Conservation (phyloP, 2,888 invertebrate species). For the Frankliniella intonsa region DNA sequence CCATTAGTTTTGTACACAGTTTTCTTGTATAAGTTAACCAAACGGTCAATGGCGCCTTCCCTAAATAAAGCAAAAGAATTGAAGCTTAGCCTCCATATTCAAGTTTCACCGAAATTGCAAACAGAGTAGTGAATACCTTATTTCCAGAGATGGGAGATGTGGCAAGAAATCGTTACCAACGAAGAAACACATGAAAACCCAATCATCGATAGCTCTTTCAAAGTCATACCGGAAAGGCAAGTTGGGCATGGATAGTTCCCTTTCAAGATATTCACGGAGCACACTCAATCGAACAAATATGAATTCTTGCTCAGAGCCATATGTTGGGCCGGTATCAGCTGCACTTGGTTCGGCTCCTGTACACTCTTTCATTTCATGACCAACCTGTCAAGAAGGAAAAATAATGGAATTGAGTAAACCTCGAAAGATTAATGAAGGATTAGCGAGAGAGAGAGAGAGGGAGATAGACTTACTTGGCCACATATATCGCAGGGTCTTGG, state of each 20-base stretch:
- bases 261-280: slow-evolving; percentile 86
- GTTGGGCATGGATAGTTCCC: slow-evolving; percentile 84
- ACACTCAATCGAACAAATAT: slow-evolving; percentile 93
- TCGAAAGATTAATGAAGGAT: neutral
- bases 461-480: slow-evolving; percentile 62
- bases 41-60: slow-evolving; percentile 92
- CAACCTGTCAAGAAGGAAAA: slow-evolving; percentile 41
- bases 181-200: slow-evolving; percentile 99
- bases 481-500: slow-evolving; percentile 95
- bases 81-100: neutral
- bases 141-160: slow-evolving; percentile 95
- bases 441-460: neutral
- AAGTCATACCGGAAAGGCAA: slow-evolving; percentile 92
- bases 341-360: slow-evolving; percentile 53
- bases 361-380: slow-evolving; percentile 94
- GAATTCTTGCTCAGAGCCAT: slow-evolving; percentile 74
- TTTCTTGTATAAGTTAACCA: slow-evolving; percentile 90
- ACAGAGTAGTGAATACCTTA: slow-evolving; percentile 47
- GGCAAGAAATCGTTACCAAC: slow-evolving; percentile 99
- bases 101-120: slow-evolving; percentile 37
- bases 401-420: neutral
- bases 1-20: slow-evolving; percentile 92
- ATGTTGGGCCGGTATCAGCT: slow-evolving; percentile 39
- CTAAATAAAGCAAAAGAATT: slow-evolving; percentile 45
- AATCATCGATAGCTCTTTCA: slow-evolving; percentile 94